Evolutionary conservation across 2,797 vertebrate species (phyloP), one percentile per base, ranked within the genome.

Genomic region (Pampus argenteus): DNA sequence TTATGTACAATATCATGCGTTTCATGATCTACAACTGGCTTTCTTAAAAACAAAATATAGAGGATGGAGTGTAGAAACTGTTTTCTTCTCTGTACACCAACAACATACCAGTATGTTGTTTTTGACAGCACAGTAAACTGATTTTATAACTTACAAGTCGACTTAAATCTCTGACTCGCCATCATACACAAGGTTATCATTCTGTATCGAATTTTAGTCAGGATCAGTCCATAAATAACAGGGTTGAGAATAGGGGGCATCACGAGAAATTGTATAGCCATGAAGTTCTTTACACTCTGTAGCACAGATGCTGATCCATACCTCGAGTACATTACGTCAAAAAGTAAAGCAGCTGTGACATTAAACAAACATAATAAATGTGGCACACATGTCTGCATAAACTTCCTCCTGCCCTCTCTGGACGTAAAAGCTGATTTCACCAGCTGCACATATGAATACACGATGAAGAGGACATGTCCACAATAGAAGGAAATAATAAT

Each of bases 341-440:
- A 93, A 49, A 93, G 84, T 44, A 91, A 42, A 42, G 88, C 71
- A 29, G 42, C 40, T 0, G 54, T 48, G 13, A 86, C 68, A 40
- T 83, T 92, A 4, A 91, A 10, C 62, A 92, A 51, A 64, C 88
- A 90, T 1, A 91, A 50, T 15, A 93, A 55, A 79, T 92, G 91
- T 13, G 91, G 89, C 20, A 88, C n/a, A 71, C 89, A 93, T 5
- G 92, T 93, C 45, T 92, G 89, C 7, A 59, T 61, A 54, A 74
- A 91, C 80, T 88, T 94, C 65, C 13, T 82, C 78, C 51, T 84
- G 36, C 81, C 18, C 4, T 89, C 90, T 51, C 2, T 74, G 0
- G 81, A 79, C 18, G 54, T 79, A 77, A 80, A n/a, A 58, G 61
- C 47, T 6, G 45, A 42, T 3, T 81, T 23, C 15, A 87, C 60